Evolutionary conservation across 2,888 invertebrate species (phyloP), one percentile per base, ranked within the genome.

Genomic region (Erebia epiphron): DNA sequence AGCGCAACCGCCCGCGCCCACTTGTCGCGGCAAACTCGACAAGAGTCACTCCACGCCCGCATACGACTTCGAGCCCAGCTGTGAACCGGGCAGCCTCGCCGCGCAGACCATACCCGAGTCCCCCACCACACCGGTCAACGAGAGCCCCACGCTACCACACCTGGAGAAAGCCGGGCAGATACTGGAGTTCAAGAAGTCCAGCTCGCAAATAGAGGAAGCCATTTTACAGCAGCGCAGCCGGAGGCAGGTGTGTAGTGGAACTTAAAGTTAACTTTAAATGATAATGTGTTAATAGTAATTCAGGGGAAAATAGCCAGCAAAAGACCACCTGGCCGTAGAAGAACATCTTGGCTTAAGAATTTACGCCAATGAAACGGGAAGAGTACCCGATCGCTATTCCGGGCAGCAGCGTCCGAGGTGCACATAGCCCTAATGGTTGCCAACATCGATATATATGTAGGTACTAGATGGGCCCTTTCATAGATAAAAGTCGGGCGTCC

Each of bases 1-100:
- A 49, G 18, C 62, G 70, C 69, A 43, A 3, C 35, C 41, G 35
- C 35, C 58, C 41, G 49, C 67, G n/a, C 71, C 79, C n/a, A 68
- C 77, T 26, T 1, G 49, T 14, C 85, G 87, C 16, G 88, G 82
- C 72, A 94, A 95, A 75, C 89, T 97, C 66, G 97, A 97, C 89
- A 97, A 97, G 88, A 96, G 96, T 79, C 95, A 96, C 84, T 97
- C 97, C 77, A 96, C 97, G n/a, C 97, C 97, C 1, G 96, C 97
- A 0, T 97, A 97, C 86, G 97, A 97, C 86, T 92, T 94, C 62
- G 94, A 88, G 69, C 91, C 76, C 2, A 67, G 94, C 66, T 75
- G 79, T 11, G 82, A 73, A 54, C 72, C 79, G 49, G 80, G 78
- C 8, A 18, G 18, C n/a, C 82, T 84, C 13, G 78, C 80, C 67